Evolutionary conservation across 1,140 invertebrate species (phyloP).

Genomic region (Oncopeltus fasciatus): DNA sequence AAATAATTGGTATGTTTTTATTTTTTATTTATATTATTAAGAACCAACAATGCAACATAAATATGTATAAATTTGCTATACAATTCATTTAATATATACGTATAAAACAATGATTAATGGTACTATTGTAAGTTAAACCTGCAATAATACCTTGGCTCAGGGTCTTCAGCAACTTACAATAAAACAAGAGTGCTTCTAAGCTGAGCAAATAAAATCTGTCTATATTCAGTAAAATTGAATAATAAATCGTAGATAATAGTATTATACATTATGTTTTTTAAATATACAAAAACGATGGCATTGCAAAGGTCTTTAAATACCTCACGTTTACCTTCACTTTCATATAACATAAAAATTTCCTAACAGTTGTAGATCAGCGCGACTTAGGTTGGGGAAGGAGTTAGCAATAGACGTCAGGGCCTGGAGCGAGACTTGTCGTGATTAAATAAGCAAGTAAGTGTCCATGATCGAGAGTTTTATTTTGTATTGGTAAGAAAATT

Average conservation of each 20-base stretch:
- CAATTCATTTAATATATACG: neutral
- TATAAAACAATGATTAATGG: constrained; percentile 5
- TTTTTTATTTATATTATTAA: neutral
- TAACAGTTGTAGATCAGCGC: neutral
- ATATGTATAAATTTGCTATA: neutral
- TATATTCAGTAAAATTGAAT: neutral
- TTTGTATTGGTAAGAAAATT: no score
- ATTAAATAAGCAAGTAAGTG: no score
- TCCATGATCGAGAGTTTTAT: no score
- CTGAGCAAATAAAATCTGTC: neutral
- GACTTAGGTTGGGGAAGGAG: no score
- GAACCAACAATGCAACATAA: constrained; percentile 2
- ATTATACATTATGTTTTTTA: neutral
- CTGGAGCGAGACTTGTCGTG: no score
- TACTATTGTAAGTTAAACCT: neutral
- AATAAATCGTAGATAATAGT: neutral
- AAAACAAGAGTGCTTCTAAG: neutral
- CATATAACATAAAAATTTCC: neutral
- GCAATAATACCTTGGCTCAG: neutral
- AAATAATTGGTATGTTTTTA: no score
- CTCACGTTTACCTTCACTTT: neutral
- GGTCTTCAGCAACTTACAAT: neutral
- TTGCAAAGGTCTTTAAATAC: neutral
- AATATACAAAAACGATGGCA: neutral
- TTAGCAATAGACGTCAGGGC: no score